Base-by-base conservation (phyloP, 2,888 invertebrate species). In the Drosophila paracracens region DNA sequence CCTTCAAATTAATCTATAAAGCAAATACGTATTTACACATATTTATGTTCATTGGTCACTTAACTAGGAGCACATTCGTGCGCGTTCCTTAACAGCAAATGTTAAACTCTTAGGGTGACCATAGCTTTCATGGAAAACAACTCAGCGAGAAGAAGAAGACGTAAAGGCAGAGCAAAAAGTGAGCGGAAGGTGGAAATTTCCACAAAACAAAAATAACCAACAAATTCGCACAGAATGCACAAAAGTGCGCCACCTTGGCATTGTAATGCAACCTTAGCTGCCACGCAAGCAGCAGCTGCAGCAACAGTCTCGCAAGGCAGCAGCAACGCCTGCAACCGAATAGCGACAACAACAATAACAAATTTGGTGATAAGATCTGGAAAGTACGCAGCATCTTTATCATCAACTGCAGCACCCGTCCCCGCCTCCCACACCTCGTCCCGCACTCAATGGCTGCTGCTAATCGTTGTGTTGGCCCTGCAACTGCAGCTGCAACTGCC, bases 171-270 rank as follows among this genome's bases (percentile, higher is more conserved):
- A 59, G 69, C 46, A 72, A 72, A 46, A 60, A 71, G 52, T 70
- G 70, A 69, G 72, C 76, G 70, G 70, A 76, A 66, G 62, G 79
- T 81, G 79, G 81, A 76, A 75, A 59, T 72, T 80, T 79, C 79
- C 70, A 73, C 76, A 79, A 79, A 76, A 76, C 75, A 84, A 69
- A 76, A 68, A 79, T 79, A 73, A 65, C 68, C 61, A 78, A 53
- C 59, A 58, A 74, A 62, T 70, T 76, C 68, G 81, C 80, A 83
- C 88, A 81, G 70, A 78, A 87, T 87, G 87, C 90, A 86, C 79
- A 83, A 82, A 86, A 86, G 86, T 74, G 90, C 86, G 75, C 87
- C 87, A 83, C 87, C 87, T 70, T 87, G 87, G 87, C 86, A 81
- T 69, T 71, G 69, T 38, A 35, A 53, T 52, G 67, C 63, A 70